Evolutionary conservation across 2,797 vertebrate species (phyloP).

Genomic region (Microctenopoma steveboyesi): DNA sequence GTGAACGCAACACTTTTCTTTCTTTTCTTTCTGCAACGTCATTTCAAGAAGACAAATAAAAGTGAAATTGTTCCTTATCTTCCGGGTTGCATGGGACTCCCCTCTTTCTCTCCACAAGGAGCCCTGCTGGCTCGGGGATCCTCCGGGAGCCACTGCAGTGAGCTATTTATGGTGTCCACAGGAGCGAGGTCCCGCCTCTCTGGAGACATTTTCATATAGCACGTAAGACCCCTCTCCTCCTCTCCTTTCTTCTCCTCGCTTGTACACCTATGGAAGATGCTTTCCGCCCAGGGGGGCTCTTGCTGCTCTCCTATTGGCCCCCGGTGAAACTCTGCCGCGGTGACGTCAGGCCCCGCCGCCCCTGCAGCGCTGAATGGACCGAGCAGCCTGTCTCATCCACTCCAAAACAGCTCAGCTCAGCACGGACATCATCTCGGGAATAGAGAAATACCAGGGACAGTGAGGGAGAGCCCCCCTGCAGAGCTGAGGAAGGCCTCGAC

Average conservation of each 20-base stretch:
- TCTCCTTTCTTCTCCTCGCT: slow-evolving; percentile 31
- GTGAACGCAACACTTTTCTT: too few relatives aligned
- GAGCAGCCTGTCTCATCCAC: slow-evolving; percentile 84
- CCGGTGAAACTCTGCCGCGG: slow-evolving; percentile 78
- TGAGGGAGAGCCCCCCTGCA: slow-evolving; percentile 26
- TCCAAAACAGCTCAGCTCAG: slow-evolving; percentile 80
- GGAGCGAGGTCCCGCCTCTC: slow-evolving; percentile 75
- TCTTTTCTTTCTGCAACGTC: background rate
- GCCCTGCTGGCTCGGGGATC: slow-evolving; percentile 53
- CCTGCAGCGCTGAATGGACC: slow-evolving; percentile 96
- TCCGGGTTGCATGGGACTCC: background rate
- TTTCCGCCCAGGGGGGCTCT: slow-evolving; percentile 56
- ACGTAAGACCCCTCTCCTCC: slow-evolving; percentile 38
- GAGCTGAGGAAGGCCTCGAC: slow-evolving; percentile 48
- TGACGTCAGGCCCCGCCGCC: slow-evolving; percentile 91
- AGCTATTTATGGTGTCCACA: slow-evolving; percentile 76
- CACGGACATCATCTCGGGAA: slow-evolving; percentile 71
- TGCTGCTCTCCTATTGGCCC: slow-evolving; percentile 78
- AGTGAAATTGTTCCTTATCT: slow-evolving; percentile 9
- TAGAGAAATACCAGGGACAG: slow-evolving; percentile 47
- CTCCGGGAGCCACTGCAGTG: slow-evolving; percentile 74
- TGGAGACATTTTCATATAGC: slow-evolving; percentile 65
- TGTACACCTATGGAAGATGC: slow-evolving; percentile 59
- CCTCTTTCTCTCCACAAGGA: background rate
- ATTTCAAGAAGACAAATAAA: slow-evolving; percentile 21